phyloP scores from a whole-genome alignment of 2,113 vertebrate genomes.

The Tragelaphus scriptus region DNA sequence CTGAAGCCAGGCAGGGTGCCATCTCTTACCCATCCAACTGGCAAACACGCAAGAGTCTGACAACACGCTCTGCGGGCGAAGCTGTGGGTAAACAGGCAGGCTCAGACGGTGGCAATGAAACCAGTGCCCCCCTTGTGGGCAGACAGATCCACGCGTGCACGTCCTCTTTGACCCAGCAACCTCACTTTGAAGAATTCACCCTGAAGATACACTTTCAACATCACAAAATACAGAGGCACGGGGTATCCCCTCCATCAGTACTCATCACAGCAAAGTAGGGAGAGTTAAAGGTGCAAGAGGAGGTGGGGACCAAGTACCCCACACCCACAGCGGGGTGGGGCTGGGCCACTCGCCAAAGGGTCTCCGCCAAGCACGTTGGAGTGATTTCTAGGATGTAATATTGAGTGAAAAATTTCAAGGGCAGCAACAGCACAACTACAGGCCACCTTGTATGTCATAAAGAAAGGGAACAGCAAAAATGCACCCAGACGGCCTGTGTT shows the following conservation, averaged over 20 bases:
- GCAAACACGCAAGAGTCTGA: accelerated
- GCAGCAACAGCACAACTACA: accelerated
- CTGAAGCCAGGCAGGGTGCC: accelerated
- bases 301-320: accelerated
- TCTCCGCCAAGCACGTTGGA: no score
- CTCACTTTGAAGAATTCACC: not conserved
- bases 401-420: accelerated
- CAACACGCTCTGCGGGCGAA: accelerated
- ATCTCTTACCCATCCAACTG: not conserved
- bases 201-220: no score
- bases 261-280: accelerated
- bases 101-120: accelerated
- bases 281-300: accelerated
- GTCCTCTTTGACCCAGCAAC: not conserved
- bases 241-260: accelerated
- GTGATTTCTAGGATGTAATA: accelerated
- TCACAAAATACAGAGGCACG: no score
- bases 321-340: not conserved
- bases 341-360: accelerated
- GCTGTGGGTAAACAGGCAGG: no score
- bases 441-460: accelerated
- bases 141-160: accelerated
- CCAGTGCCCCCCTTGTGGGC: not conserved
- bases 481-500: not conserved
- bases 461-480: accelerated